These are phyloP conservation scores for Pangasius mekongensis DNA, from an alignment of 2,797 vertebrate genomes.

Conservation along the genomic window DNA sequence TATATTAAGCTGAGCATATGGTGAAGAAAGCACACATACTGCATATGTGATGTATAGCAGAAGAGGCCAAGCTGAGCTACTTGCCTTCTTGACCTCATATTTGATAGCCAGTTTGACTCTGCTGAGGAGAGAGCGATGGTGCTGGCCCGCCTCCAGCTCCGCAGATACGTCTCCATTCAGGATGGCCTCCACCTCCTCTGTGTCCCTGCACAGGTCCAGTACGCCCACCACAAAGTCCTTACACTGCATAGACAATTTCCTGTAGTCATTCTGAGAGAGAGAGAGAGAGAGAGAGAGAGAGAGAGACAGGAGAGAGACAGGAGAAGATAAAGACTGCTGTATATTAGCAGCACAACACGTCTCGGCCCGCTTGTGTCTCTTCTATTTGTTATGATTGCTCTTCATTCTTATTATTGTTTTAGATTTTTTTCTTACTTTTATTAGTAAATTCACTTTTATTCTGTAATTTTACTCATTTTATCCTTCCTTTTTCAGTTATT, in stretches of 20 bases:
- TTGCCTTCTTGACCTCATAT: slow-evolving; percentile 90
- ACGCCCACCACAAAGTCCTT: slow-evolving; percentile 90
- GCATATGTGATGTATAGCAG: background rate
- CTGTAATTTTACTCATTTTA: no score
- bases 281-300: slow-evolving; percentile 17
- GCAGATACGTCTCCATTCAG: slow-evolving; percentile 83
- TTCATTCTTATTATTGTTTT: no score
- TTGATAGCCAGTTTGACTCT: slow-evolving; percentile 88
- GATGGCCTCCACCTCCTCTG: slow-evolving; percentile 87
- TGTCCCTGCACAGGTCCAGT: slow-evolving; percentile 86
- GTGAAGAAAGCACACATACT: background rate
- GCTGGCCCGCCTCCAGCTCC: slow-evolving; percentile 73
- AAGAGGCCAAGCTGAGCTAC: slow-evolving; percentile 1
- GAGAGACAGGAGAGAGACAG: background rate
- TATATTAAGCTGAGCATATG: slow-evolving; percentile 4
- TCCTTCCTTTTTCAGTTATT: no score
- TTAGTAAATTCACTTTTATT: no score
- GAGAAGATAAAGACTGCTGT: background rate
- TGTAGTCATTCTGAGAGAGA: slow-evolving; percentile 82
- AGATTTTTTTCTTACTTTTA: no score
- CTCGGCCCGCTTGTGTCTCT: no score
- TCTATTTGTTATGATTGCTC: no score
- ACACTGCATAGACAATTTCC: slow-evolving; percentile 90
- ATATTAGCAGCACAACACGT: no score
- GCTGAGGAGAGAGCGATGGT: slow-evolving; percentile 80